A percentile compares a stretch with the other conserved stretches of the same genome.
Evolutionary conservation across 1,140 invertebrate species (phyloP).

Genomic region (Catajapyx aquilonaris): DNA sequence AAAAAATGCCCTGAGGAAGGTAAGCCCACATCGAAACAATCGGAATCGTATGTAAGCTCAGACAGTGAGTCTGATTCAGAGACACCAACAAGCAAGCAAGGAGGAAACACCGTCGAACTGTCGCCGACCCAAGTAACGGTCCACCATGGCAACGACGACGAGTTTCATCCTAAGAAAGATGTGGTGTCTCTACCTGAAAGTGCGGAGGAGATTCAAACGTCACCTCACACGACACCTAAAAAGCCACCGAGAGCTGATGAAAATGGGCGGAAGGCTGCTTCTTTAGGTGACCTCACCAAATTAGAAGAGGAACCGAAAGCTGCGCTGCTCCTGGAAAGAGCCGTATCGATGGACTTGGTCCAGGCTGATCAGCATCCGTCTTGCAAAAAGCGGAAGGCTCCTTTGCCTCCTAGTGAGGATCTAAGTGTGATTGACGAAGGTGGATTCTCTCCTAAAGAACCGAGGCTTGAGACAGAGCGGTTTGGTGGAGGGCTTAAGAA

Average conservation of each 20-base stretch:
- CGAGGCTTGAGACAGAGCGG: slow-evolving; percentile 12
- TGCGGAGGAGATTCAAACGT: slow-evolving; percentile 5
- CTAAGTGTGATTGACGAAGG: slow-evolving; percentile 16
- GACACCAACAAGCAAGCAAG: slow-evolving; percentile 21
- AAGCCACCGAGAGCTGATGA: too few relatives aligned
- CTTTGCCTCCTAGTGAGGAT: slow-evolving; percentile 20
- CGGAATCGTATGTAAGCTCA: too few relatives aligned
- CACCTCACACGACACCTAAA: too few relatives aligned
- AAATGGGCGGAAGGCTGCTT: slow-evolving; percentile 51
- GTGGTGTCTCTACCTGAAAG: slow-evolving; percentile 17
- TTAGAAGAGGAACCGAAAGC: slow-evolving; percentile 32
- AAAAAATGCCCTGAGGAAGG: too few relatives aligned
- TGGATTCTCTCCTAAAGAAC: slow-evolving; percentile 28
- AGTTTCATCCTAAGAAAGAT: slow-evolving; percentile 28
- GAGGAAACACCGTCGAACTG: slow-evolving; percentile 37
- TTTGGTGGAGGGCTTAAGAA: slow-evolving; percentile 31
- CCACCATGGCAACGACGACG: slow-evolving; percentile 43
- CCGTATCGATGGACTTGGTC: slow-evolving; percentile 53
- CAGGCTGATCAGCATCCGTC: slow-evolving; percentile 33
- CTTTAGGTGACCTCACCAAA: slow-evolving; percentile 54
- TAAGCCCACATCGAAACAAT: too few relatives aligned
- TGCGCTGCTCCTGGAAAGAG: slow-evolving; percentile 40
- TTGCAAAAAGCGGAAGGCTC: slow-evolving; percentile 44
- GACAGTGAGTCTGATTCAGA: slow-evolving; percentile 30
- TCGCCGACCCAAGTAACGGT: slow-evolving; percentile 51